Base-by-base conservation (phyloP, 2,797 vertebrate genomes). In the Chaetophractus vellerosus region DNA sequence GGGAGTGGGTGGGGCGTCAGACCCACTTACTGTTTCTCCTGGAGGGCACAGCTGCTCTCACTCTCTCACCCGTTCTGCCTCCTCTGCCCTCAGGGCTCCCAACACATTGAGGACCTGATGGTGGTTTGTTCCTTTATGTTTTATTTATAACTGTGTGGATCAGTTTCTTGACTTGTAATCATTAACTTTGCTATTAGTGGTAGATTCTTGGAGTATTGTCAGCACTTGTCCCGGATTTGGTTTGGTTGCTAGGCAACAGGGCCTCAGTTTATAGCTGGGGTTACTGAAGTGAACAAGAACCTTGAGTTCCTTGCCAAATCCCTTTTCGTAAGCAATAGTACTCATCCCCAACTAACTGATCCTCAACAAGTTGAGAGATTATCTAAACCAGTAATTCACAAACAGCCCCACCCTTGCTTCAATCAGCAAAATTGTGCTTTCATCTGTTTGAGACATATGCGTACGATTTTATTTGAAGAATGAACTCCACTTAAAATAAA, bases 81-180 rank as follows among this genome's bases (percentile, higher is more conserved):
- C 3, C n/a, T 76, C 86, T 48, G 48, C 41, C 64, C 85, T 72
- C 2, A 6, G 0, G 91, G 59, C 41, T 80, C 23, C 45, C 85
- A 86, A 11, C 38, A 48, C 18, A 6, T 2, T 33, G 33, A 87
- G 9, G 55, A 50, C 61, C 83, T 45, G 1, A 19, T 6, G 24
- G 28, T 9, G 12, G 26, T 38, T n/a, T 80, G 80, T 26, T 85
- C n/a, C 10, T 24, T 85, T 88, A 78, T 63, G 52, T 90, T 95
- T 93, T 92, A 88, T 92, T 89, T 91, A 52, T 81, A 57, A 93
- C 6, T 72, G 88, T 76, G 23, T 66, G 55, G 64, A 72, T 81
- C 72, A 3, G 19, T 78, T 95, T 82, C 45, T 63, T 88, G 84
- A 88, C 31, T 76, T 96, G 61, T 81, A 84, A 57, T 71, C 68